These are phyloP conservation scores for Silurus lanzhouensis DNA, from an alignment of 2,797 vertebrate genomes.

Conservation along the genomic window DNA sequence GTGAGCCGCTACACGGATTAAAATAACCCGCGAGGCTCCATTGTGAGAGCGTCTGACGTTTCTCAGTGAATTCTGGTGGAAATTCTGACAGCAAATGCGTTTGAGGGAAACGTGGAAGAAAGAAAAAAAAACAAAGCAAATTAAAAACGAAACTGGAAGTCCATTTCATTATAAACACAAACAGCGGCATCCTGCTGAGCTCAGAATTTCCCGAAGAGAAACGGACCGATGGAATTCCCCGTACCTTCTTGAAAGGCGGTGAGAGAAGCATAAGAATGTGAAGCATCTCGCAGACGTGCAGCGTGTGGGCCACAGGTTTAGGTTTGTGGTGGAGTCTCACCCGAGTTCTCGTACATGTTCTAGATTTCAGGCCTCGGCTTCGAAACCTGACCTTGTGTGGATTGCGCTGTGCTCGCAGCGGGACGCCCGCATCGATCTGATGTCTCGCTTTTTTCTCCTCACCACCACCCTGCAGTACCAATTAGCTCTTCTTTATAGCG, in stretches of 20 bases:
- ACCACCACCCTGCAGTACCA: constrained; percentile 9
- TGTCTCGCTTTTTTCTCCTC: background rate
- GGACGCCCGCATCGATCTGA: constrained; percentile 7
- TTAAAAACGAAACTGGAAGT: constrained; percentile 15
- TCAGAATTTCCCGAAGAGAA: background rate
- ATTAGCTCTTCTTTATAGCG: constrained; percentile 31
- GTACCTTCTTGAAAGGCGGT: background rate
- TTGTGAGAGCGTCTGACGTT: constrained; percentile 6
- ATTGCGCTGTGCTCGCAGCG: background rate
- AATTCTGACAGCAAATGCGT: background rate
- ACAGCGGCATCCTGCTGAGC: background rate
- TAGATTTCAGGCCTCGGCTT: background rate
- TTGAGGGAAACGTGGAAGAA: background rate
- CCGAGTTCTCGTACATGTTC: background rate
- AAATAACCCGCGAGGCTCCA: constrained; percentile 31
- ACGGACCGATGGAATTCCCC: background rate
- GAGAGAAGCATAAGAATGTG: constrained; percentile 11
- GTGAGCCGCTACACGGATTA: background rate
- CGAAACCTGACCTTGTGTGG: background rate
- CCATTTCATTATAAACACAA: background rate
- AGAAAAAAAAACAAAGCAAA: background rate
- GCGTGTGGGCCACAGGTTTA: background rate
- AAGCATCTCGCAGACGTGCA: background rate
- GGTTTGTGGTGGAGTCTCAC: background rate
- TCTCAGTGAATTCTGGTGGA: background rate